phyloP scores from a whole-genome alignment of 2,888 invertebrate genomes.

The Flabesymbios commensalis region DNA sequence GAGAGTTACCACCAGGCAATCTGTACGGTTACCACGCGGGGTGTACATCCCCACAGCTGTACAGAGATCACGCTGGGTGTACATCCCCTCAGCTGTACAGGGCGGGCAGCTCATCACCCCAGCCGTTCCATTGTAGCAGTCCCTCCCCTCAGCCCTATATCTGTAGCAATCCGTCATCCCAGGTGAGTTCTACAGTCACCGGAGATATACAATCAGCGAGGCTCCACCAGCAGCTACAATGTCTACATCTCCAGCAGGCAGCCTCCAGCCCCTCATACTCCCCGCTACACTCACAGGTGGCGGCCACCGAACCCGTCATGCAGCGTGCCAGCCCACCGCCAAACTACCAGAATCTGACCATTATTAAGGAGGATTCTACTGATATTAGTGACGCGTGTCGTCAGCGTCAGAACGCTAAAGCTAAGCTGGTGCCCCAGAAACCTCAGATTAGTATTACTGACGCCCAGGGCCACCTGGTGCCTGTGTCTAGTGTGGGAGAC shows the following conservation, averaged over 20 bases:
- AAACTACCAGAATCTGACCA: conserved; percentile 58
- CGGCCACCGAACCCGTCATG: background rate
- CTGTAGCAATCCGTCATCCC: too few relatives aligned
- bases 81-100: too few relatives aligned
- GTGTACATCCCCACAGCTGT: too few relatives aligned
- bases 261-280: background rate
- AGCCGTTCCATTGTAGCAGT: too few relatives aligned
- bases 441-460: conserved; percentile 93
- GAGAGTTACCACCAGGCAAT: too few relatives aligned
- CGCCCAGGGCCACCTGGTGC: conserved; percentile 72
- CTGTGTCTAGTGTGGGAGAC: conserved; percentile 34
- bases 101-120: too few relatives aligned
- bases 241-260: conserved; percentile 55
- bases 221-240: conserved; percentile 52
- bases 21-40: too few relatives aligned
- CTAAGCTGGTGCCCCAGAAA: conserved; percentile 57
- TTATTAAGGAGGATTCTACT: conserved; percentile 59
- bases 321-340: conserved; percentile 53
- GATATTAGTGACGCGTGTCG: conserved; percentile 26
- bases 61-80: too few relatives aligned
- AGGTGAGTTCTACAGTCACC: too few relatives aligned
- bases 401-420: background rate
- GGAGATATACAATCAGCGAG: conserved; percentile 16
- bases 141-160: too few relatives aligned
- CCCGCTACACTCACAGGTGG: background rate